Percentiles rank a stretch among this genome's conserved stretches.
These are phyloP conservation scores for Tenthredo scrophulariae DNA, from an alignment of 2,888 invertebrate species.

Conservation along the genomic window DNA sequence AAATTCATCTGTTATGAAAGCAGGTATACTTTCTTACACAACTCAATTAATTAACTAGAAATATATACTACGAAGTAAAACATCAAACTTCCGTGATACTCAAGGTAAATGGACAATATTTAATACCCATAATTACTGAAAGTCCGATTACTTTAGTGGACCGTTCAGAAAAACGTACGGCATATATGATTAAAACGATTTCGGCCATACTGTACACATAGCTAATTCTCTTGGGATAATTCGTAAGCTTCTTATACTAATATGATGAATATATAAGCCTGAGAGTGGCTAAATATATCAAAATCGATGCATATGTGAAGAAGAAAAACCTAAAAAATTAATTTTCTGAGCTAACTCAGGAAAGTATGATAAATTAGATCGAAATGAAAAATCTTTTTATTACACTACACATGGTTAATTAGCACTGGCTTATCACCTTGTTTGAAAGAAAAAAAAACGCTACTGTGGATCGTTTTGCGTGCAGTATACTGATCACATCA, in stretches of 20 bases:
- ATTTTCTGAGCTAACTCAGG: neutral
- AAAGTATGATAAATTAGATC: neutral
- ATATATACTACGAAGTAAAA: neutral
- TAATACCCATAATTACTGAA: constrained; percentile 8
- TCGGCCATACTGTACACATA: neutral
- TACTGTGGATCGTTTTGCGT: neutral
- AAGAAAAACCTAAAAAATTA: neutral
- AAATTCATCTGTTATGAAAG: constrained; percentile 13
- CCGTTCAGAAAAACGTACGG: neutral
- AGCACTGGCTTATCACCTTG: neutral
- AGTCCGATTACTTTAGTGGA: neutral
- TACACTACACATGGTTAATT: neutral
- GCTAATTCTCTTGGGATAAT: constrained; percentile 5
- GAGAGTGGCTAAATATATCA: constrained; percentile 5
- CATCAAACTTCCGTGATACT: neutral
- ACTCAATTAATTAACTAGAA: constrained; percentile 18
- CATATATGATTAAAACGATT: neutral
- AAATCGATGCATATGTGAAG: constrained; percentile 7
- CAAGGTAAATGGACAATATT: neutral
- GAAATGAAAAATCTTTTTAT: neutral
- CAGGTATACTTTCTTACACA: constrained; percentile 17
- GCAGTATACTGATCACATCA: constrained; percentile 7
- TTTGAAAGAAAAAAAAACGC: neutral
- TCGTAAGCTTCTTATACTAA: constrained; percentile 18
- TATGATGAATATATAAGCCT: neutral